Conservation (phyloP, 2,113 vertebrate species). For the Zapornia atra region DNA sequence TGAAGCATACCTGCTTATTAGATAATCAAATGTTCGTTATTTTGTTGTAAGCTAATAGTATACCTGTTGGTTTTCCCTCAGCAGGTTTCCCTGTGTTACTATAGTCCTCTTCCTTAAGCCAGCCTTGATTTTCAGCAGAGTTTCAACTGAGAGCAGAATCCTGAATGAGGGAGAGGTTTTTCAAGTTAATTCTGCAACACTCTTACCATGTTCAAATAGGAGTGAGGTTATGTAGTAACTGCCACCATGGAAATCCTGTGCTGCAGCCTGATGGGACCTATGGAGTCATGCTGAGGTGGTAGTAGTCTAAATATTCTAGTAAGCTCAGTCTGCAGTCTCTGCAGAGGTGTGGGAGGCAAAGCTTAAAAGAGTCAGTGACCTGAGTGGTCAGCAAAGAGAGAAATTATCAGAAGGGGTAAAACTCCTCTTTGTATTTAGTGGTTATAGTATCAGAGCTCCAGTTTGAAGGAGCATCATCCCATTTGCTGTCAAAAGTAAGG, state of each 20-base stretch:
- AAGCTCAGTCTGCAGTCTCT: not conserved
- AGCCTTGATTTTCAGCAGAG: not conserved
- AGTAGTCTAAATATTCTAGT: not conserved
- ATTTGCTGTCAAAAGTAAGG: not conserved
- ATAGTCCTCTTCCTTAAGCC: not conserved
- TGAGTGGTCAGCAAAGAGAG: not conserved
- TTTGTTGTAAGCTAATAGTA: not conserved
- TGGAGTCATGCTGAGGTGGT: not conserved
- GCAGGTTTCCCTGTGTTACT: not conserved
- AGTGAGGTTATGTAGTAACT: rapidly evolving
- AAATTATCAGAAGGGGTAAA: not conserved
- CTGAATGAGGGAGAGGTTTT: not conserved
- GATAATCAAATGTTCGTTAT: not conserved
- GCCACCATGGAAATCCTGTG: not conserved
- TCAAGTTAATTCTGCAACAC: not conserved
- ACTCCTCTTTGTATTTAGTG: not conserved
- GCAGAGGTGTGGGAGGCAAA: not conserved
- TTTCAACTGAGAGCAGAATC: not conserved
- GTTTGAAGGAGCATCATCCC: not conserved
- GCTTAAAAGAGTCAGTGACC: not conserved
- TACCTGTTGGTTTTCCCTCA: not conserved
- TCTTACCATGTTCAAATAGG: not conserved
- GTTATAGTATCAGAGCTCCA: not conserved
- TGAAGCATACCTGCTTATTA: not conserved
- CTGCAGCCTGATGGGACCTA: not conserved